These are phyloP conservation scores for Frankliniella intonsa DNA, from an alignment of 2,888 invertebrate species.

Conservation along the genomic window DNA sequence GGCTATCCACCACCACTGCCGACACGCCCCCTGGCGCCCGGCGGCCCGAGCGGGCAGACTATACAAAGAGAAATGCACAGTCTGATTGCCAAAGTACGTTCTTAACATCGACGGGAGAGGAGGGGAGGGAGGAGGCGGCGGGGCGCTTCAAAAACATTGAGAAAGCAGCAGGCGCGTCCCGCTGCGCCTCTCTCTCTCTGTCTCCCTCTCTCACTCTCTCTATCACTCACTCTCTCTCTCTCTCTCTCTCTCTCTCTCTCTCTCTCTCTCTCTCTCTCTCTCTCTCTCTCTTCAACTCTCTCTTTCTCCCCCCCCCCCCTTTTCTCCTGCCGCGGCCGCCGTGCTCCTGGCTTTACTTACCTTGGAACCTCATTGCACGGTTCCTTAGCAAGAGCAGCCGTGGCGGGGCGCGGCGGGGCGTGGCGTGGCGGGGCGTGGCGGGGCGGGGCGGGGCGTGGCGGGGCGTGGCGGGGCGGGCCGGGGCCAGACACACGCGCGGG, in stretches of 20 bases:
- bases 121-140: neutral
- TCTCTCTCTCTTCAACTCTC: too few relatives aligned
- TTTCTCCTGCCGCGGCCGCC: too few relatives aligned
- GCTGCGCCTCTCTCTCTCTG: neutral
- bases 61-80: neutral
- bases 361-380: too few relatives aligned
- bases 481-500: neutral
- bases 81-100: neutral
- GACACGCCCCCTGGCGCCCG: neutral
- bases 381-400: too few relatives aligned
- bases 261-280: too few relatives aligned
- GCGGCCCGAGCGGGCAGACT: neutral
- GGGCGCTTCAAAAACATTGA: neutral
- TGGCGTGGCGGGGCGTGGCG: neutral
- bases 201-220: neutral
- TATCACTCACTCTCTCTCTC: too few relatives aligned
- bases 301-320: too few relatives aligned
- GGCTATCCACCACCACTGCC: neutral
- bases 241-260: too few relatives aligned
- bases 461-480: neutral
- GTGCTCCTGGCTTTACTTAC: too few relatives aligned
- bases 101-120: neutral
- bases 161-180: neutral
- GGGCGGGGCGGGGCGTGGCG: too few relatives aligned
- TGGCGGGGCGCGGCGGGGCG: too few relatives aligned